Evolutionary conservation across 2,797 vertebrate species (phyloP).

Genomic region (Phrynocephalus guinanensis): DNA sequence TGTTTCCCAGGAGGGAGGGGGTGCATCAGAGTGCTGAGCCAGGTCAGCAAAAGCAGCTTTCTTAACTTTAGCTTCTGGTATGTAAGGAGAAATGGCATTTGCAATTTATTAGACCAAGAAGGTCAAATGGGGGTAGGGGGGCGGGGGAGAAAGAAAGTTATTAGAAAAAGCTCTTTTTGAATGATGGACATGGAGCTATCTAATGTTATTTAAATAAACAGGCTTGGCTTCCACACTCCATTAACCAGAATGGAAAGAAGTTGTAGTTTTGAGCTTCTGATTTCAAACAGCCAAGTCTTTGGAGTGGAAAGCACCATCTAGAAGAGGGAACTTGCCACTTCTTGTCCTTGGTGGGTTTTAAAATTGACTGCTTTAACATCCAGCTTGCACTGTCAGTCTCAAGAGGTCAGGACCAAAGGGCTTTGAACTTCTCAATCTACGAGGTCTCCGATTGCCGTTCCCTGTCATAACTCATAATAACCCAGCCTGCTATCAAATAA

Average conservation of each 20-base stretch:
- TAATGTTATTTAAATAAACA: conserved; percentile 59
- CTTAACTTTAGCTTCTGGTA: conserved; percentile 63
- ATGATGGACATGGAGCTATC: conserved; percentile 53
- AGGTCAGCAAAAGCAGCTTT: conserved; percentile 59
- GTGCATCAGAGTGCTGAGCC: conserved; percentile 54
- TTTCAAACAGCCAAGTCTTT: conserved; percentile 48
- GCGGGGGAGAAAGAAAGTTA: conserved; percentile 6
- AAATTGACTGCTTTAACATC: background rate
- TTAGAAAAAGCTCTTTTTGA: conserved; percentile 49
- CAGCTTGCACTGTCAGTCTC: background rate
- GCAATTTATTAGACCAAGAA: conserved; percentile 55
- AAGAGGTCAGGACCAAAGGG: conserved; percentile 16
- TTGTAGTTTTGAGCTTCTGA: conserved; percentile 59
- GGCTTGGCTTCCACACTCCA: conserved; percentile 36
- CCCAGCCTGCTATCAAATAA: background rate
- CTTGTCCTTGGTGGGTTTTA: conserved; percentile 2
- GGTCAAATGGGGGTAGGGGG: conserved; percentile 47
- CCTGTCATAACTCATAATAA: background rate
- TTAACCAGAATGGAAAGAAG: conserved; percentile 7
- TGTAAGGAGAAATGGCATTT: conserved; percentile 63
- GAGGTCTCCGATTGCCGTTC: background rate
- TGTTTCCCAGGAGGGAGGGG: conserved; percentile 49
- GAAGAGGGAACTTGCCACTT: background rate
- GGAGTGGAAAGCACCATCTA: conserved; percentile 24
- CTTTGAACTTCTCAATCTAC: background rate